phyloP scores from a whole-genome alignment of 2,888 invertebrate genomes.

The Rhagonycha lutea region DNA sequence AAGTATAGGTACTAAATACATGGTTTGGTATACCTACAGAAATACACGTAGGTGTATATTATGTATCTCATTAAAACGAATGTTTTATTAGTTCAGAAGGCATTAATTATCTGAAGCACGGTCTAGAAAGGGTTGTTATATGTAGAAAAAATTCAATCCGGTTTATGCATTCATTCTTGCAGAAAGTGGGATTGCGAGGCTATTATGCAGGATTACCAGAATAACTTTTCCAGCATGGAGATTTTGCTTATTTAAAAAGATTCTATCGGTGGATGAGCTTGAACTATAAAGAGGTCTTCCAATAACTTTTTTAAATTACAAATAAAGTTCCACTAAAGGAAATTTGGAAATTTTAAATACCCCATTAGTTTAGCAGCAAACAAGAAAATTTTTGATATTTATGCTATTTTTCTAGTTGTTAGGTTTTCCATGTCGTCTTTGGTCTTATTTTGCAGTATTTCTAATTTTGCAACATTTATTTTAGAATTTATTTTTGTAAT shows the following conservation, averaged over 20 bases:
- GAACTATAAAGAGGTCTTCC: too few species aligned
- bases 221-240: neutral
- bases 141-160: neutral
- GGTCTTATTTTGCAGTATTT: too few species aligned
- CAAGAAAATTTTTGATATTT: too few species aligned
- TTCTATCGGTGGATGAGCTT: too few species aligned
- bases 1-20: neutral
- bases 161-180: neutral
- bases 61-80: neutral
- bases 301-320: too few species aligned
- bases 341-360: too few species aligned
- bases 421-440: too few species aligned
- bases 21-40: neutral
- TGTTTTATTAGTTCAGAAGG: neutral
- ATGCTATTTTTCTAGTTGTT: too few species aligned
- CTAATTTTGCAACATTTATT: too few species aligned
- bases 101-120: neutral
- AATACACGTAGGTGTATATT: neutral
- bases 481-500: too few species aligned
- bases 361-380: too few species aligned
- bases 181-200: neutral
- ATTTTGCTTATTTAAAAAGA: neutral
- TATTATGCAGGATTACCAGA: neutral
- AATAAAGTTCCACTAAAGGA: too few species aligned
- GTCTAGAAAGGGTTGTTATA: neutral